Conservation (phyloP, 2,797 vertebrate species). For the Antrozous pallidus region DNA sequence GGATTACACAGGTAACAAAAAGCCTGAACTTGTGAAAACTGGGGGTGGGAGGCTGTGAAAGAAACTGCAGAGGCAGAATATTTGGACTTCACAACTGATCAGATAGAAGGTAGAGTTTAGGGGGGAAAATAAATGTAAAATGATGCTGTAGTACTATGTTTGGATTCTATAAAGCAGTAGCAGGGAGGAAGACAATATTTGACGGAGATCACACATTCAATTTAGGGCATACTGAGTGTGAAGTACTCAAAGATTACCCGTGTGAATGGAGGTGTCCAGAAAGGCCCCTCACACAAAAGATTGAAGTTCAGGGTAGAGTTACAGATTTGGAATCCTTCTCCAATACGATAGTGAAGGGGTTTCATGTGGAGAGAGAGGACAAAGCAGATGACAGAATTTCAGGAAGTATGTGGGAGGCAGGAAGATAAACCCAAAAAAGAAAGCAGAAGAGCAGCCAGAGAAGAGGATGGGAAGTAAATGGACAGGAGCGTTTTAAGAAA, state of each 20-base stretch:
- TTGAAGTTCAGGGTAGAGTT: neutral
- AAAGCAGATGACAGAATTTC: neutral
- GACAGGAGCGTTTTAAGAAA: constrained; percentile 16
- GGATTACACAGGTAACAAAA: neutral
- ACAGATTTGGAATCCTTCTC: neutral
- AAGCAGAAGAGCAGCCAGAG: constrained; percentile 23
- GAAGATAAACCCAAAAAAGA: constrained; percentile 43
- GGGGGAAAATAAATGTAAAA: neutral
- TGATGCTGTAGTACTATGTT: neutral
- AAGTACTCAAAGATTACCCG: neutral
- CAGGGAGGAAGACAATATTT: constrained; percentile 11
- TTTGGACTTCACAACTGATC: neutral
- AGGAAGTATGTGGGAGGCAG: neutral
- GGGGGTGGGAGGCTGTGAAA: neutral
- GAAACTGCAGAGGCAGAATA: neutral
- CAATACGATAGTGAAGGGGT: neutral
- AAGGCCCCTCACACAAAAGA: neutral
- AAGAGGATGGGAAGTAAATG: neutral
- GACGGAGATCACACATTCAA: neutral
- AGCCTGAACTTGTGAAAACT: neutral
- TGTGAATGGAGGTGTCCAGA: neutral
- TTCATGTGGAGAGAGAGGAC: neutral
- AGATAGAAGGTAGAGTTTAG: neutral
- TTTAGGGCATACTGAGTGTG: neutral
- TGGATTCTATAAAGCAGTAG: constrained; percentile 3